phyloP scores from a whole-genome alignment of 1,140 invertebrate genomes.

The Drosophila littoralis region DNA sequence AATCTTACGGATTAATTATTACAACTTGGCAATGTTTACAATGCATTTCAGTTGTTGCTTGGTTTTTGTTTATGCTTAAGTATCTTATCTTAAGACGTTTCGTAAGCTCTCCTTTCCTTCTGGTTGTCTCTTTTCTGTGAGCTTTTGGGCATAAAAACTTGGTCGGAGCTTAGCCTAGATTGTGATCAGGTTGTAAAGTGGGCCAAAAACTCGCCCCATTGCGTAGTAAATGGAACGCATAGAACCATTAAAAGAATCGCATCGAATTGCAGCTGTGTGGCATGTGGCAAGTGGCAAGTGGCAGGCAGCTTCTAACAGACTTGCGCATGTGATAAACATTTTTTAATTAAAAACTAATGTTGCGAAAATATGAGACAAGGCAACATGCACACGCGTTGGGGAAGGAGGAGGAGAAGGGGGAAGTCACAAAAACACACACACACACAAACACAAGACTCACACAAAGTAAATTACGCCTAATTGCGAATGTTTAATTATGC shows the following conservation, averaged over 20 bases:
- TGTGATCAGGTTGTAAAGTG: slow-evolving; percentile 16
- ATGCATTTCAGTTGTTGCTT: slow-evolving; percentile 54
- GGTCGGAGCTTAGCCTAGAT: slow-evolving; percentile 8
- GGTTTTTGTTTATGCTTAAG: slow-evolving; percentile 50
- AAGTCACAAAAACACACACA: slow-evolving; percentile 28
- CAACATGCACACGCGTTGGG: not conserved
- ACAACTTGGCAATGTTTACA: slow-evolving; percentile 80
- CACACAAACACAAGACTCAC: slow-evolving; percentile 23
- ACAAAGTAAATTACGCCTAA: slow-evolving; percentile 83
- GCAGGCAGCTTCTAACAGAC: slow-evolving; percentile 23
- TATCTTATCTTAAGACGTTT: slow-evolving; percentile 29
- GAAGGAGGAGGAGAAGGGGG: not conserved
- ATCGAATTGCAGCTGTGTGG: slow-evolving; percentile 18
- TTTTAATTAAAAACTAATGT: slow-evolving; percentile 84
- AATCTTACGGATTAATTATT: slow-evolving; percentile 82
- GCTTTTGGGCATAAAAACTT: slow-evolving; percentile 15
- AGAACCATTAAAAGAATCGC: slow-evolving; percentile 52
- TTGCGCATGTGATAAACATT: slow-evolving; percentile 65
- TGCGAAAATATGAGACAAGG: slow-evolving; percentile 72
- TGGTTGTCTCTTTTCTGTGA: not conserved
- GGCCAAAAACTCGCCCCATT: slow-evolving; percentile 19
- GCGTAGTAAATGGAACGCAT: slow-evolving; percentile 37
- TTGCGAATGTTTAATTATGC: slow-evolving; percentile 84
- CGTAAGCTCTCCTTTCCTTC: slow-evolving; percentile 13
- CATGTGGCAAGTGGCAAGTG: slow-evolving; percentile 25